A percentile compares a stretch with the other conserved stretches of the same genome.
These are phyloP conservation scores for Turritopsis rubra DNA, from an alignment of 30 jellyfish, hydroid and myxozoan genomes.

Conservation along the genomic window DNA sequence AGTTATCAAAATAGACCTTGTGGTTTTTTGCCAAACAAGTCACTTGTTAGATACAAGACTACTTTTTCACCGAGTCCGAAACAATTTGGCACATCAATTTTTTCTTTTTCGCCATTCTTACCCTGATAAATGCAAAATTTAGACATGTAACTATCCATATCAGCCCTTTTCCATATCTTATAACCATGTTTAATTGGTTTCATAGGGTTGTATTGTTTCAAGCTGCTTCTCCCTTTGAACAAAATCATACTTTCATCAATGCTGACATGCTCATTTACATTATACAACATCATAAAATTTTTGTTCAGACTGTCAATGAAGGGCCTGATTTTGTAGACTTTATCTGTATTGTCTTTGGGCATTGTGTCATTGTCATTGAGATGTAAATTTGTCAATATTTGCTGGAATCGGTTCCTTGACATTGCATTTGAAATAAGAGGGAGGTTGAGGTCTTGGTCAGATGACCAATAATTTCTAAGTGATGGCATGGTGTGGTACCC, in stretches of 20 bases:
- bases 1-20: conserved; percentile 53
- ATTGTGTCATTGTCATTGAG: conserved; percentile 49
- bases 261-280: conserved; percentile 29
- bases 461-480: conserved; percentile 22
- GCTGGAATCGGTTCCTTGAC: conserved; percentile 38
- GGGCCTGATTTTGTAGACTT: conserved; percentile 39
- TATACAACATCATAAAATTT: conserved; percentile 40
- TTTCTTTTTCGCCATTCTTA: conserved; percentile 42
- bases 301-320: conserved; percentile 43
- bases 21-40: conserved; percentile 30
- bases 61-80: conserved; percentile 63
- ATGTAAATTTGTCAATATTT: conserved; percentile 35
- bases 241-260: conserved; percentile 69
- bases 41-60: conserved; percentile 23
- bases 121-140: conserved; percentile 67
- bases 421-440: conserved; percentile 37
- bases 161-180: conserved; percentile 67
- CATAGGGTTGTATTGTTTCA: conserved; percentile 62
- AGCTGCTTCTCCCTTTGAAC: conserved; percentile 46
- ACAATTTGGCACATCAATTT: conserved; percentile 35
- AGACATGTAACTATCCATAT: conserved; percentile 58
- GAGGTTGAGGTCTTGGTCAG: conserved; percentile 29
- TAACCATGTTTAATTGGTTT: conserved; percentile 62
- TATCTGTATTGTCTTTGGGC: conserved; percentile 52
- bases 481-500: conserved; percentile 33